Evolutionary conservation across 2,888 invertebrate genomes (phyloP), one percentile per base, ranked within the genome.

Genomic region (Agrypnus murinus): DNA sequence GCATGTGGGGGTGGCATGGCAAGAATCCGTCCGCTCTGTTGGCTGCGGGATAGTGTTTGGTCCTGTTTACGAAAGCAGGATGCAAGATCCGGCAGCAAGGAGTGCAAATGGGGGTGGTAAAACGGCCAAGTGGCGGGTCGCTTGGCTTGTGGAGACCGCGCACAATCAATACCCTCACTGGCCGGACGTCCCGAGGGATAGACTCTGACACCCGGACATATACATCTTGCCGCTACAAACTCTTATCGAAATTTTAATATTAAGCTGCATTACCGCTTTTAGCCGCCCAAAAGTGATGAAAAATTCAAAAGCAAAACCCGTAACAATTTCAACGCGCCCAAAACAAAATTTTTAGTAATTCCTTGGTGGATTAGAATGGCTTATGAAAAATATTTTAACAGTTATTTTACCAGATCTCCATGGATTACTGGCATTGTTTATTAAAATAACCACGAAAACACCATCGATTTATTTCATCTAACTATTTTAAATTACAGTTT

Each of bases 121-220:
- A 72, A 62, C 69, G 72, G 69, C 72, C 68, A 72, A 72, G 72
- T 72, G 69, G 69, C 72, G 69, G 69, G 68, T 72, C 72, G 65
- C 72, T 65, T 72, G 68, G 67, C 72, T 72, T 72, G 65, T 58
- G 69, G 68, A 65, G 69, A 72, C 72, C 72, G 72, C 72, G 72
- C 72, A 72, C 72, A 72, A 72, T 72, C 72, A 72, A 72, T 72
- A 72, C 68, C 69, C 65, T 68, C 60, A 69, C 72, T 69, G 69
- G 72, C 72, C 71, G 73, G 74, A 73, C 74, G 71, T 75, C 74
- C 74, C 74, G 64, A 75, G 71, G 74, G 74, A 72, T 72, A 72
- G 58, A 72, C 68, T 45, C 69, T 58, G 69, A 69, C 69, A 69
- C 71, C 65, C 50, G 71, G 65, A 72, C 65, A 65, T 68, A 72